These are phyloP conservation scores for Tridacna gigas DNA, from an alignment of 2,888 invertebrate species.

Conservation along the genomic window DNA sequence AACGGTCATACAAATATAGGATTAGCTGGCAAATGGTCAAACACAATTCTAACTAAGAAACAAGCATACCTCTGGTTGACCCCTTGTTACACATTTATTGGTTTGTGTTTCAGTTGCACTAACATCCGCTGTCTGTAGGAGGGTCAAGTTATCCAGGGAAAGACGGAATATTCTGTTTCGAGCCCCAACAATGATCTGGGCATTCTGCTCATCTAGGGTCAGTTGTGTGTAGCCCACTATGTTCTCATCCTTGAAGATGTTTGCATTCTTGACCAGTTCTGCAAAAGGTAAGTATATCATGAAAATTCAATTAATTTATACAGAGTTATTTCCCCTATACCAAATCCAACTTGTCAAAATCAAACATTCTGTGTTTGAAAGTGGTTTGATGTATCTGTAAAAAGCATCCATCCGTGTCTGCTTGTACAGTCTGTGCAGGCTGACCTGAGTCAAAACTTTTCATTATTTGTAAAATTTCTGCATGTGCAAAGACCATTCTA, in stretches of 20 bases:
- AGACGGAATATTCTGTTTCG: conserved; percentile 93
- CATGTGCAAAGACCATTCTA: too few species aligned
- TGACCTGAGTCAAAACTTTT: too few species aligned
- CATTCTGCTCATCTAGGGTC: conserved; percentile 93
- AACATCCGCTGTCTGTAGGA: conserved; percentile 92
- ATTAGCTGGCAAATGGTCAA: neutral
- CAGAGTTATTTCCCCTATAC: neutral
- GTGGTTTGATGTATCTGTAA: too few species aligned
- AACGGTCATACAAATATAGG: neutral
- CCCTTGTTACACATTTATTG: conserved; percentile 92
- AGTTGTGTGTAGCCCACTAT: conserved; percentile 93
- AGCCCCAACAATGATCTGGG: conserved; percentile 95
- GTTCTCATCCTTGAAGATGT: conserved; percentile 90
- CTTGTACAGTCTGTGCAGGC: too few species aligned
- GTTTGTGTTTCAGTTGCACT: conserved; percentile 89
- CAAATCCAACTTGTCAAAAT: too few species aligned
- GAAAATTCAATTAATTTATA: neutral
- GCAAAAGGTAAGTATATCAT: conserved; percentile 73
- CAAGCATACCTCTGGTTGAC: conserved; percentile 89
- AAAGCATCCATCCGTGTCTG: too few species aligned
- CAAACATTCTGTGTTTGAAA: too few species aligned
- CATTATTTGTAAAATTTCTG: too few species aligned
- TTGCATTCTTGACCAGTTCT: conserved; percentile 89
- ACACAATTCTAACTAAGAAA: neutral
- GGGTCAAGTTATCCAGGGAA: conserved; percentile 90